Base-by-base conservation (phyloP, 2,888 invertebrate species). In the Polylopha cassiicola region DNA sequence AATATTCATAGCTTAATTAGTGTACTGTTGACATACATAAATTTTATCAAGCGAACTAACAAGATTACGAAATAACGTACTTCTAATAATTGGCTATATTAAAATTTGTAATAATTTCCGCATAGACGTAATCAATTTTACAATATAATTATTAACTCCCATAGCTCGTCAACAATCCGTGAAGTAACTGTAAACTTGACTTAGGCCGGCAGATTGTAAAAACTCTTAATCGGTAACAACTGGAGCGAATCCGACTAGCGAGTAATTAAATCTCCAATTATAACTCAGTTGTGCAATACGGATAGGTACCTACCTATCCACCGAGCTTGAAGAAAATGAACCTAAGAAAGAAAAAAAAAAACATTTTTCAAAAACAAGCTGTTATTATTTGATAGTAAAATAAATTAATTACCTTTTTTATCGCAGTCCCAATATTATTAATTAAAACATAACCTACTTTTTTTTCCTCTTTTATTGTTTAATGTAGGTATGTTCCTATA, bases 211-310 rank as follows among this genome's bases (percentile, higher is more conserved):
- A 48, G 54, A 63, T 59, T 59, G 69, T 74, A 82, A 84, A 81
- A 84, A 81, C 70, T n/a, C n/a, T 73, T 72, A 78, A 81, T 80
- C 77, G 77, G 57, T 76, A 79, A 76, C 76, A 82, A 84, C 77
- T 82, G 81, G 84, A 82, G 80, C 84, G 72, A 80, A 84, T 82
- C 82, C 67, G 68, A 65, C 70, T 65, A 68, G 65, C 65, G 69
- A 60, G 68, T 59, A 78, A 81, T 84, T 74, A 72, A 65, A 53
- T 58, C 55, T 57, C 61, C 76, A 78, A 81, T 81, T 80, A 78
- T 64, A 58, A 61, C 61, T 47, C 69, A 74, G 74, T 82, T 81
- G 79, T 79, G 80, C 78, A 81, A 81, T 75, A 78, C 68, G 65
- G 65, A 76, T 68, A 51, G n/a, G n/a, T n/a, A n/a, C n/a, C n/a